Evolutionary conservation across 1,140 invertebrate genomes (phyloP), one percentile per base, ranked within the genome.

Genomic region (Drosophila tropicalis): DNA sequence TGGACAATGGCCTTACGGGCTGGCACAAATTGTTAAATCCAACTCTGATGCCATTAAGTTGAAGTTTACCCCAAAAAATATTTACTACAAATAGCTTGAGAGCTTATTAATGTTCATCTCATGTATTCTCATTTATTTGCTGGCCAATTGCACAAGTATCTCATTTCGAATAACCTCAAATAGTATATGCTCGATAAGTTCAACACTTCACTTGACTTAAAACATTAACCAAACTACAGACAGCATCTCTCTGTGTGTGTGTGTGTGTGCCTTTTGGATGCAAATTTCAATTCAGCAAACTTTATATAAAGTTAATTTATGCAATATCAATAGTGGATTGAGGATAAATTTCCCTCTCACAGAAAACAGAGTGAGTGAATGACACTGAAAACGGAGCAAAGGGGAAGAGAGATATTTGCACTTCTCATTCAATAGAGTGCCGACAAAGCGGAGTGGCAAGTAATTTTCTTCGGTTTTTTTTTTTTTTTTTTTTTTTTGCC

Each of bases 281-380:
- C 79, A 82, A 51, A 57, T 76, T 86, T 76, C 68, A 76, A 68
- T 76, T 61, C 36, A 55, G 25, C 13, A 62, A 75, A 76, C 79
- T 89, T 69, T 67, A 36, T 89, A 75, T 62, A 72, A 89, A 89
- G 70, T 83, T 87, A 87, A 87, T 87, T 89, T 87, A 87, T 89
- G 76, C 82, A 71, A 72, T 82, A 82, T 87, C 83, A 85, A 87
- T 87, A 86, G 63, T 39, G 67, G 67, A 61, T 70, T 51, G 44
- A 12, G 13, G 3, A 51, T 17, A 19, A 51, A 19, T 47, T 47
- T 17, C 15, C 10, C 17, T 51, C 17, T 22, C 5, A 22, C 9
- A 22, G 44, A 47, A 17, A 47, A 47, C 41, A 39, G 36, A 12
- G 32, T 57, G 63, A 22, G 13, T 62, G n/a, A n/a, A 22, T 10